Conservation (phyloP, 2,888 invertebrate species). For the Thymelicus lineola region DNA sequence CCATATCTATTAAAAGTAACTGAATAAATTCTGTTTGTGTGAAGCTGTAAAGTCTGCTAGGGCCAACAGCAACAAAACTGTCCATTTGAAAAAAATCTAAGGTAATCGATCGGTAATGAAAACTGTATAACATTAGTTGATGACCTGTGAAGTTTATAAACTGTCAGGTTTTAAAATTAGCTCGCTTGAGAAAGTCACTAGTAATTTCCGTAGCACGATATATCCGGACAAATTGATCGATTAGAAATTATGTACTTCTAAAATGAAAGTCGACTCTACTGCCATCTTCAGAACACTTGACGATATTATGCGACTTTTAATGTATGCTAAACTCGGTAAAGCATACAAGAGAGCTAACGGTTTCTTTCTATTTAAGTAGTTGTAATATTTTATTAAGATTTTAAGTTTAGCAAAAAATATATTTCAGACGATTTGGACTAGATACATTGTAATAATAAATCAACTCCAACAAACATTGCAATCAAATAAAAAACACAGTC, state of each 20-base stretch:
- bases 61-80: too few species aligned
- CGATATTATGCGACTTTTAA: neutral
- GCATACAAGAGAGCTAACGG: neutral
- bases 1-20: too few species aligned
- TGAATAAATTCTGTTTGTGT: too few species aligned
- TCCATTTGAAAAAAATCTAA: neutral
- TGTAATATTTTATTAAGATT: too few species aligned
- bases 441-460: too few species aligned
- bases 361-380: too few species aligned
- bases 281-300: neutral
- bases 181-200: constrained; percentile 18
- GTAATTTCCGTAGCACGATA: constrained; percentile 23
- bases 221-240: constrained; percentile 26
- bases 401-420: too few species aligned
- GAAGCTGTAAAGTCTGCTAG: too few species aligned
- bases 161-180: neutral
- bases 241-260: constrained; percentile 36
- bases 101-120: neutral
- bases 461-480: too few species aligned
- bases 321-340: neutral
- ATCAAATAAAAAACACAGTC: too few species aligned
- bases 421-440: too few species aligned
- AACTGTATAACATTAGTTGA: neutral
- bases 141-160: neutral
- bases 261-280: constrained; percentile 48